Conservation (phyloP, 2,113 vertebrate species). For the Cettia cetti region DNA sequence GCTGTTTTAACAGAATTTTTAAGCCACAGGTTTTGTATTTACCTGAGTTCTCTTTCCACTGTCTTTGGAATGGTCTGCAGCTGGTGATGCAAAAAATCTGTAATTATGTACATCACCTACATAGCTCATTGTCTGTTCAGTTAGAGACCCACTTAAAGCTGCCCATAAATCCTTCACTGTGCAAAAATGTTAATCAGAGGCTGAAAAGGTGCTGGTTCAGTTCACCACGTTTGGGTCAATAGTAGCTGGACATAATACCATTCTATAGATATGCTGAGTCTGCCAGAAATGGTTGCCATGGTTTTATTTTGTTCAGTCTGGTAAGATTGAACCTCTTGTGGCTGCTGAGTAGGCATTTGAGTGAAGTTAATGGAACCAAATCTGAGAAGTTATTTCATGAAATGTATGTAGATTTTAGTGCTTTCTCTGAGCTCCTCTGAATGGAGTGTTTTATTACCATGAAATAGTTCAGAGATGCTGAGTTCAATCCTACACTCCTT, state of each 20-base stretch:
- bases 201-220: neutral
- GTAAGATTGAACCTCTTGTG: neutral
- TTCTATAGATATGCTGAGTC: neutral
- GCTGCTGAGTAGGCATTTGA: neutral
- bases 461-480: neutral
- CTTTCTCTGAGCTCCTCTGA: neutral
- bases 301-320: neutral
- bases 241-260: neutral
- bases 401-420: neutral
- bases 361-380: neutral
- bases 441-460: neutral
- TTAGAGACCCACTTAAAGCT: neutral
- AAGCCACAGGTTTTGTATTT: neutral
- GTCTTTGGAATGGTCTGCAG: neutral
- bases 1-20: neutral
- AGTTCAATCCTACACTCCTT: neutral
- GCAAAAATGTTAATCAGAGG: neutral
- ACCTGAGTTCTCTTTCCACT: neutral
- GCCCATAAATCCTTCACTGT: slow-evolving; percentile 14
- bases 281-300: neutral
- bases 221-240: neutral
- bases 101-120: neutral
- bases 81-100: neutral
- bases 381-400: neutral
- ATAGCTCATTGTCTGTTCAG: neutral